Evolutionary conservation across 2,888 invertebrate species (phyloP).

Genomic region (Caenorhabditis sp.): DNA sequence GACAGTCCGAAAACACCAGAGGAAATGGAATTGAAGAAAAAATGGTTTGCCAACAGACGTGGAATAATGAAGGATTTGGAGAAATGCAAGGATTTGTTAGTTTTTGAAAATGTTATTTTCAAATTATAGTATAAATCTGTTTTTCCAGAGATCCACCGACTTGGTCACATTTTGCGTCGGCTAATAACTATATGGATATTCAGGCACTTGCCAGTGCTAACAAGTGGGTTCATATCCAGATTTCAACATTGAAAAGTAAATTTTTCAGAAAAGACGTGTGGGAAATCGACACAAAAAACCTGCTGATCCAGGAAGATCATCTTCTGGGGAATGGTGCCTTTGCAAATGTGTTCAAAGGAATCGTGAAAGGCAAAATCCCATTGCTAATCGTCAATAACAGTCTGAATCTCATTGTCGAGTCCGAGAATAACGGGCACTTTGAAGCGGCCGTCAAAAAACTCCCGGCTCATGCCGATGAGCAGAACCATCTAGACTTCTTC

Average conservation of each 20-base stretch:
- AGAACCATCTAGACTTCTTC: constrained; percentile 67
- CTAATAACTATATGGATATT: constrained; percentile 67
- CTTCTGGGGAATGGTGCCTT: constrained; percentile 73
- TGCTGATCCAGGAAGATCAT: constrained; percentile 65
- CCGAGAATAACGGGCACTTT: constrained; percentile 53
- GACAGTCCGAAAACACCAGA: constrained; percentile 8
- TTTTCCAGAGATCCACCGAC: constrained; percentile 5
- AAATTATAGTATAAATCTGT: neutral
- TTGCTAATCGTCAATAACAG: constrained; percentile 54
- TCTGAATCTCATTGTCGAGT: constrained; percentile 51
- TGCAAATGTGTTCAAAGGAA: constrained; percentile 70
- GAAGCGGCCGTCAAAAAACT: constrained; percentile 72
- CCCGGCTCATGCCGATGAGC: constrained; percentile 70
- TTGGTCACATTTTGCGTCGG: constrained; percentile 49
- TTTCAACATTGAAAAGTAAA: neutral
- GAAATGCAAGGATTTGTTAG: constrained; percentile 33
- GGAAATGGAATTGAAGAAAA: constrained; percentile 16
- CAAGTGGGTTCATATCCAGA: constrained; percentile 25
- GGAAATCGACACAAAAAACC: constrained; percentile 66
- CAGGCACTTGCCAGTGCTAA: constrained; percentile 54
- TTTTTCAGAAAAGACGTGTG: constrained; percentile 69
- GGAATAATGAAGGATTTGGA: constrained; percentile 8
- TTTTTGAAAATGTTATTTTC: neutral
- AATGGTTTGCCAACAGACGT: constrained; percentile 12
- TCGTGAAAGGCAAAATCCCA: constrained; percentile 67